phyloP scores from a whole-genome alignment of 1,140 invertebrate species.

The Subanguina moxae region DNA sequence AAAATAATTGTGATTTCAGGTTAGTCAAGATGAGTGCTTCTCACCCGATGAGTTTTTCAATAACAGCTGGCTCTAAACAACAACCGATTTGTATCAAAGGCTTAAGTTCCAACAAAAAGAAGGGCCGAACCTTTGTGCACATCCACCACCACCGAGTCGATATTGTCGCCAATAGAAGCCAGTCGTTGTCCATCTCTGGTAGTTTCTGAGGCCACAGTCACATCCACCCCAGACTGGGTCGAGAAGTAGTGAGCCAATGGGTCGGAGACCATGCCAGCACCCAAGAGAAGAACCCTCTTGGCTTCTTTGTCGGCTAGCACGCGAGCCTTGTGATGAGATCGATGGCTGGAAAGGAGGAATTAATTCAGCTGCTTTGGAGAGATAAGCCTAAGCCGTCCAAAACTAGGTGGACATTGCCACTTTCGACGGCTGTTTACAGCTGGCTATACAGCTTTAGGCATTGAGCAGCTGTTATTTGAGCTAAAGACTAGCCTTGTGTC shows the following conservation, averaged over 20 bases:
- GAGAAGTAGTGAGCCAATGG: conserved; percentile 89
- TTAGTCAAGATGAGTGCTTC: background rate
- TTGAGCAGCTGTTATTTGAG: background rate
- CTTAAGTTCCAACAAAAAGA: no score
- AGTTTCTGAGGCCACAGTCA: conserved; percentile 81
- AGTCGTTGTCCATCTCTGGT: conserved; percentile 81
- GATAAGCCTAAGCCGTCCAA: no score
- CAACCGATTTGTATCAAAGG: no score
- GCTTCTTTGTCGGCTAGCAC: conserved; percentile 43
- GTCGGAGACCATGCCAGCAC: conserved; percentile 86
- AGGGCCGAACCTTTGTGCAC: conserved; percentile 64
- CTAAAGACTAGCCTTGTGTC: conserved; percentile 60
- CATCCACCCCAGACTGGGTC: conserved; percentile 70
- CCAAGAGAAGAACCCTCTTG: conserved; percentile 76
- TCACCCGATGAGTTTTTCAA: conserved; percentile 69
- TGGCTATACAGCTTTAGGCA: no score
- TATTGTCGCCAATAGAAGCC: conserved; percentile 71
- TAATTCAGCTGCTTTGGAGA: no score
- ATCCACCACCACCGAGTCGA: conserved; percentile 71
- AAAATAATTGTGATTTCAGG: background rate
- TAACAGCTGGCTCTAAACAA: conserved; percentile 64
- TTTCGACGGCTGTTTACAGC: no score
- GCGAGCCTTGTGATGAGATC: conserved; percentile 44
- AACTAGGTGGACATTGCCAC: no score
- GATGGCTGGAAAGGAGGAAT: conserved; percentile 30